Conservation (phyloP, 2,888 invertebrate genomes). For the Sipha maydis region DNA sequence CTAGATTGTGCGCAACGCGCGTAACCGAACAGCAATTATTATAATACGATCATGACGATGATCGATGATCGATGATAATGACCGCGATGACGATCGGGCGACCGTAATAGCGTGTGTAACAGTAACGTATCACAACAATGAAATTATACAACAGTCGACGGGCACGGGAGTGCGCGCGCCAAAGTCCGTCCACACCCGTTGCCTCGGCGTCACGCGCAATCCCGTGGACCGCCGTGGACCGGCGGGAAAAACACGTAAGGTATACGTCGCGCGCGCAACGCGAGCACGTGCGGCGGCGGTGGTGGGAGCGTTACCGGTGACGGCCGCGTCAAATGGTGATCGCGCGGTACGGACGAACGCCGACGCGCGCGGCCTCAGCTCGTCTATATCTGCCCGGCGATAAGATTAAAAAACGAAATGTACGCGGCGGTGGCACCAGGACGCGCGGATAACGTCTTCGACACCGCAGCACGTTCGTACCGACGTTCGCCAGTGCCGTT, state of each 20-base stretch:
- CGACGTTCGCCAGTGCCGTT: conserved; percentile 13
- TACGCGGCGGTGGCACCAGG: neutral
- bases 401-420: conserved; percentile 46
- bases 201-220: too few species aligned
- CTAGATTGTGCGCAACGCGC: too few species aligned
- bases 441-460: neutral
- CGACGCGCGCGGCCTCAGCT: neutral
- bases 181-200: neutral
- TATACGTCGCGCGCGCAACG: neutral
- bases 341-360: neutral
- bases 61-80: neutral
- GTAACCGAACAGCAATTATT: too few species aligned
- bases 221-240: neutral
- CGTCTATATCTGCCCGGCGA: neutral
- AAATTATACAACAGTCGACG: too few species aligned
- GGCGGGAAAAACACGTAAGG: neutral
- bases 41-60: neutral
- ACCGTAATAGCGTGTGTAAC: neutral
- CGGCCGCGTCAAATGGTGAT: too few species aligned
- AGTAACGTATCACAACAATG: neutral
- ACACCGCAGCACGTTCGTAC: neutral
- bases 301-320: neutral
- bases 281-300: neutral
- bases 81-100: neutral
- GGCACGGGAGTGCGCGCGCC: neutral